Conservation (phyloP, 2,113 vertebrate genomes). For the Antennarius striatus region DNA sequence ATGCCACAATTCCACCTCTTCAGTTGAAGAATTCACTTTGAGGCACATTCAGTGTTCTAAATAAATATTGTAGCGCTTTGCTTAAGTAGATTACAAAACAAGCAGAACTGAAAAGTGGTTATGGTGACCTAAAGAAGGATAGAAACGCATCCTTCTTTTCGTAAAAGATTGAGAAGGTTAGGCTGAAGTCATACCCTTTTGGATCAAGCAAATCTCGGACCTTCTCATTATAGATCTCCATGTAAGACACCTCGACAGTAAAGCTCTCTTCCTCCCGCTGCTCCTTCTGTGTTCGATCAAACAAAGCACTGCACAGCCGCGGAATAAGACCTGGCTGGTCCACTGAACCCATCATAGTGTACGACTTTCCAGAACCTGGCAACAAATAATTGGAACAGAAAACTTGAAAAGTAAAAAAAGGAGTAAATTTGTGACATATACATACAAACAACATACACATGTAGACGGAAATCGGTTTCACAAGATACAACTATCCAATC, state of each 20-base stretch:
- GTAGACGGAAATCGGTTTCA: background rate
- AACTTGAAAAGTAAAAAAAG: background rate
- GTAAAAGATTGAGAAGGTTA: background rate
- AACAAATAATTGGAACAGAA: constrained; percentile 13
- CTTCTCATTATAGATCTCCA: constrained; percentile 99
- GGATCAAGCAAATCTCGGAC: constrained; percentile 97
- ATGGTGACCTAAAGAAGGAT: background rate
- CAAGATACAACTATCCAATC: background rate
- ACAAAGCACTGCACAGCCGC: constrained; percentile 93
- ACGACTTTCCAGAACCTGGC: constrained; percentile 97
- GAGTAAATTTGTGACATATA: background rate
- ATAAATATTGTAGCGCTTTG: too few species aligned
- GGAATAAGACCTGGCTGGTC: constrained; percentile 96
- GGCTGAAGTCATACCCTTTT: constrained; percentile 85
- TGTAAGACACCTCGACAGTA: constrained; percentile 97
- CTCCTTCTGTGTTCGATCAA: constrained; percentile 89
- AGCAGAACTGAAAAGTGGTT: too few species aligned
- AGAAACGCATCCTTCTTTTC: background rate
- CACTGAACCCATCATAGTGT: constrained; percentile 97
- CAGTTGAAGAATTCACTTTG: background rate
- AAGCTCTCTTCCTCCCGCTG: constrained; percentile 92
- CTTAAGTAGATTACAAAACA: too few species aligned
- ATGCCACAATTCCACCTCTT: background rate
- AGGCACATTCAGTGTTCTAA: background rate
- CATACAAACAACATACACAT: too few species aligned